Base-by-base conservation (phyloP, 2,113 vertebrate genomes). In the Cyprinus carpio region DNA sequence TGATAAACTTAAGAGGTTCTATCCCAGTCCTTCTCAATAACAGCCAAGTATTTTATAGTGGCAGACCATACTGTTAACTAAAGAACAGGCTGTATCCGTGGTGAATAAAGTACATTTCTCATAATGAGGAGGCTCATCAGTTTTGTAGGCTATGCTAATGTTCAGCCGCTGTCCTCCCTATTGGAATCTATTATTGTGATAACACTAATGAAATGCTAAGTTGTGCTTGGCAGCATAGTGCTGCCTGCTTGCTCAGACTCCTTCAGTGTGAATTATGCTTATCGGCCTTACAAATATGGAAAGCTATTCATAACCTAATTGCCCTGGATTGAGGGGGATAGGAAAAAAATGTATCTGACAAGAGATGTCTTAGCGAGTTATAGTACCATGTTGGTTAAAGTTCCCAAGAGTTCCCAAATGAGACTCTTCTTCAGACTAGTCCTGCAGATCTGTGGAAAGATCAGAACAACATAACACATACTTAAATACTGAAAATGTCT, bases 251-350 rank as follows among this genome's bases (percentile, higher is more conserved):
- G 23, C 29, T 11, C 11, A 58, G 15, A 84, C 43, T 54, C 31
- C 40, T 40, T 23, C 60, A 34, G 69, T 69, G 16, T 25, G 81
- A 84, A 80, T 54, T 15, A 43, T 83, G 54, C 34, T 72, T 49
- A 64, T 80, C 75, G n/a, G n/a, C 43, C 82, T 51, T 62, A 37
- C 31, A 72, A 29, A 80, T 64, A 43, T 64, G 69, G 58, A 76
- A 58, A 56, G 60, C 31, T 82, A 69, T 58, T 78, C 75, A 67
- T 82, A 80, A 80, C 77, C 77, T 27, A 64, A 80, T 60, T 75
- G 5, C 34, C 29, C 74, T 62, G 62, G 31, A 37, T 60, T 82
- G 60, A 82, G 54, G n/a, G 72, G 51, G 34, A 56, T 29, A 49
- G 25, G 13, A 62, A 12, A 79, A 80, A 80, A 79, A 16, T 20